Base-by-base conservation (phyloP, 2,797 vertebrate genomes). In the Orestias chungarensis region DNA sequence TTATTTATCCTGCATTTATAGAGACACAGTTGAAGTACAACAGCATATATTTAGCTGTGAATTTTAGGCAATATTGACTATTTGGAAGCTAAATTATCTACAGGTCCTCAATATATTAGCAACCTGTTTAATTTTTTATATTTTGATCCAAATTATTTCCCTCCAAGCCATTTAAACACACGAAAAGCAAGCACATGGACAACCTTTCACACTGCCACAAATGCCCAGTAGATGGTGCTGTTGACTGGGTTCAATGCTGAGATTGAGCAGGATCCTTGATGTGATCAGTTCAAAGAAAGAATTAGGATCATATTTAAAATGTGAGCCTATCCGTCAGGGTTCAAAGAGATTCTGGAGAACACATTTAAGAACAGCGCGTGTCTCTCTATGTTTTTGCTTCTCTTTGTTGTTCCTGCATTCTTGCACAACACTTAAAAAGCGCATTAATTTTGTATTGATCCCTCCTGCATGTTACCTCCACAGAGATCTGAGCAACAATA, bases 401-500 rank as follows among this genome's bases (percentile, higher is more conserved):
- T 15, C 0, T 29, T 20, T 70, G 54, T 40, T 46, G 38, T 1
- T 33, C 11, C 15, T 27, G 3, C 4, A 55, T 11, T 10, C 43
- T 35, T 1, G 29, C 47, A 44, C 38, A 10, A 38, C n/a, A 42
- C 11, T 38, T 23, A 33, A 79, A 69, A 43, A 49, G 64, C 54
- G 15, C 47, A 33, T 44, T 44, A 29, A 1, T 71, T n/a, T 42
- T 80, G 64, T 76, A 55, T 72, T 87, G 70, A 87, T 68, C 20
- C 0, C 11, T 55, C 47, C 57, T 70, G 38, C 82, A 74, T 54
- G 90, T 90, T 74, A 86, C 33, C 88, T 87, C 94, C 93, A 68
- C 93, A 99, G 98, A 0, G 98, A 99, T 79, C 92, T 99, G 88
- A 99, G 98, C 92, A 99, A 99, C 95, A 99, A 99, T 92, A 96